A percentile compares a stretch with the other conserved stretches of the same genome.
phyloP scores from a whole-genome alignment of 2,113 vertebrate genomes.

The Spheniscus mendiculus region DNA sequence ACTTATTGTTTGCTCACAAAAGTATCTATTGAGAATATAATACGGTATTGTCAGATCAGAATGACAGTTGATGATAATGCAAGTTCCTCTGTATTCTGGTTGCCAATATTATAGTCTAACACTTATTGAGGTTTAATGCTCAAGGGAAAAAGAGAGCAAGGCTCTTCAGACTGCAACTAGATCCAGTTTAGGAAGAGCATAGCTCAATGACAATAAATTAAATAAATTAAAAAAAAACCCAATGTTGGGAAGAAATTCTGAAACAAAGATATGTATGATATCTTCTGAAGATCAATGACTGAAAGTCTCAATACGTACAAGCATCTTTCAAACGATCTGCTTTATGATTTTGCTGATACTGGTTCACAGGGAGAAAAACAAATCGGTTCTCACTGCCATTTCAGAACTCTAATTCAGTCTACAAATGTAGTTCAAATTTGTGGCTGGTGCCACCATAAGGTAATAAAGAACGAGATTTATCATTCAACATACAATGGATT shows the following conservation, averaged over 20 bases:
- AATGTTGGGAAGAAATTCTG: background rate
- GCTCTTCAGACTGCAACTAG: background rate
- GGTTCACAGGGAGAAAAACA: background rate
- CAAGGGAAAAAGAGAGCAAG: background rate
- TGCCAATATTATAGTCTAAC: background rate
- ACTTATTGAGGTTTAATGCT: background rate
- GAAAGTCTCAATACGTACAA: background rate
- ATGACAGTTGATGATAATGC: conserved; percentile 25
- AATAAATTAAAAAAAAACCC: background rate
- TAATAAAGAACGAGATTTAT: background rate
- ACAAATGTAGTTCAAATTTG: background rate
- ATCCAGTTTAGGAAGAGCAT: background rate
- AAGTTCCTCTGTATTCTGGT: background rate
- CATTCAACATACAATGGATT: background rate
- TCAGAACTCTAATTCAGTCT: background rate
- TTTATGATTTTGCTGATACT: background rate
- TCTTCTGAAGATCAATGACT: background rate
- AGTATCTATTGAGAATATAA: conserved; percentile 12
- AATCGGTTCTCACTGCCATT: background rate
- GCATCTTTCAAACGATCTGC: background rate
- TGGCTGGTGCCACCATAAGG: background rate
- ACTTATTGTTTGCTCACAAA: conserved; percentile 56
- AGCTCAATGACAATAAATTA: background rate
- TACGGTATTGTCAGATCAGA: conserved; percentile 39
- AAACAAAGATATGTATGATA: background rate